phyloP scores from a whole-genome alignment of 1,140 invertebrate species.

The Listronotus oregonensis region DNA sequence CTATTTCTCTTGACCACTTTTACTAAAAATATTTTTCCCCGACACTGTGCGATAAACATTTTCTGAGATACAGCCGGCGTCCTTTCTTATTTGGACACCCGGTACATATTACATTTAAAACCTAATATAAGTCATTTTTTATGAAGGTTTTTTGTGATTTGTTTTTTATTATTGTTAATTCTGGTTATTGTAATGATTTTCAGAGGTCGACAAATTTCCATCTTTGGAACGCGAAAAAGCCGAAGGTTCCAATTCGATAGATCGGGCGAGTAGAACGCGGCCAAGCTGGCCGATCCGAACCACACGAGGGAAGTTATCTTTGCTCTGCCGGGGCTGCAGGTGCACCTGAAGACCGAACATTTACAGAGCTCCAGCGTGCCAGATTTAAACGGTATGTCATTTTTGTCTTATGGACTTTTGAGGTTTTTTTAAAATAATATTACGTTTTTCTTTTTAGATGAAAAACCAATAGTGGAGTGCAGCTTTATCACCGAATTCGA shows the following conservation, averaged over 20 bases:
- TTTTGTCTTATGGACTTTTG: too few species aligned
- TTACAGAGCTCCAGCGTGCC: conserved; percentile 74
- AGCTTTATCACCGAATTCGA: conserved; percentile 98
- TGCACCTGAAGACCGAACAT: conserved; percentile 93
- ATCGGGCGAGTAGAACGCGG: conserved; percentile 54
- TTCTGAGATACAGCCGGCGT: too few species aligned
- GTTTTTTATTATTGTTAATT: too few species aligned
- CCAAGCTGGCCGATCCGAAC: conserved; percentile 76
- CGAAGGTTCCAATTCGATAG: conserved; percentile 62
- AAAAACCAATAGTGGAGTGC: conserved; percentile 90
- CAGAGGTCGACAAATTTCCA: conserved; percentile 89
- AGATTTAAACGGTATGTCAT: conserved; percentile 66
- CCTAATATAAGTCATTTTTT: too few species aligned
- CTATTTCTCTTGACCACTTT: too few species aligned
- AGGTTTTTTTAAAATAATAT: too few species aligned
- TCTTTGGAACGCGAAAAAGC: conserved; percentile 74
- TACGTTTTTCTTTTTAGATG: conserved; percentile 58
- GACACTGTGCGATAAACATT: too few species aligned
- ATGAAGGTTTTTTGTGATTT: too few species aligned
- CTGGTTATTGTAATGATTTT: too few species aligned
- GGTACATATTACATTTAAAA: too few species aligned
- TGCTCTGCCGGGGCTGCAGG: conserved; percentile 87
- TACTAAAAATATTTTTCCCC: too few species aligned
- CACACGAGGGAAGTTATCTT: conserved; percentile 95
- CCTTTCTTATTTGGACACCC: too few species aligned